phyloP scores from a whole-genome alignment of 2,113 vertebrate genomes.

The Conger conger region DNA sequence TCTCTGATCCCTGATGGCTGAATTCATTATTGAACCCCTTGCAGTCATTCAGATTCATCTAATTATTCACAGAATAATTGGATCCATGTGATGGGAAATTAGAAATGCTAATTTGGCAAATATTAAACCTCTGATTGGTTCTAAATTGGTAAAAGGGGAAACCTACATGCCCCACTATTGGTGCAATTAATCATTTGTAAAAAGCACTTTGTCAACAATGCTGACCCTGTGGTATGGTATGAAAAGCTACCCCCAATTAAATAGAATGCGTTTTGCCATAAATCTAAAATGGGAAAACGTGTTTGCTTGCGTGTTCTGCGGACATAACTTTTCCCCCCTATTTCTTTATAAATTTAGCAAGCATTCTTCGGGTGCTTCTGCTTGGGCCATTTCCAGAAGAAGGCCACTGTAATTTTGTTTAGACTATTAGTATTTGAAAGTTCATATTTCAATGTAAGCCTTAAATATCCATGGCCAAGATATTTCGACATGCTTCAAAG shows the following conservation, averaged over 20 bases:
- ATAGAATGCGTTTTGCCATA: too few relatives aligned
- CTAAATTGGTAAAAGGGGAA: neutral
- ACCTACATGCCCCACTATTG: neutral
- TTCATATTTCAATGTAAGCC: neutral
- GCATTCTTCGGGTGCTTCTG: neutral
- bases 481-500: neutral
- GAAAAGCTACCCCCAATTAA: neutral
- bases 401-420: neutral
- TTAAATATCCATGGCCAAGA: neutral
- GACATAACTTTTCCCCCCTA: too few relatives aligned
- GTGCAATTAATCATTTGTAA: neutral
- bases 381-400: neutral
- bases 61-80: too few relatives aligned
- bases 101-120: neutral
- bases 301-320: too few relatives aligned
- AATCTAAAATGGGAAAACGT: too few relatives aligned
- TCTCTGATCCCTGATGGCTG: too few relatives aligned
- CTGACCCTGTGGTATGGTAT: neutral
- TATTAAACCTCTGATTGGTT: neutral
- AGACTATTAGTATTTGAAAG: neutral
- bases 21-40: too few relatives aligned
- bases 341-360: too few relatives aligned
- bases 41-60: too few relatives aligned
- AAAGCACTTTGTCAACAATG: neutral
- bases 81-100: too few relatives aligned